phyloP scores from a whole-genome alignment of 2,113 vertebrate species.

The Periophthalmus modestus region DNA sequence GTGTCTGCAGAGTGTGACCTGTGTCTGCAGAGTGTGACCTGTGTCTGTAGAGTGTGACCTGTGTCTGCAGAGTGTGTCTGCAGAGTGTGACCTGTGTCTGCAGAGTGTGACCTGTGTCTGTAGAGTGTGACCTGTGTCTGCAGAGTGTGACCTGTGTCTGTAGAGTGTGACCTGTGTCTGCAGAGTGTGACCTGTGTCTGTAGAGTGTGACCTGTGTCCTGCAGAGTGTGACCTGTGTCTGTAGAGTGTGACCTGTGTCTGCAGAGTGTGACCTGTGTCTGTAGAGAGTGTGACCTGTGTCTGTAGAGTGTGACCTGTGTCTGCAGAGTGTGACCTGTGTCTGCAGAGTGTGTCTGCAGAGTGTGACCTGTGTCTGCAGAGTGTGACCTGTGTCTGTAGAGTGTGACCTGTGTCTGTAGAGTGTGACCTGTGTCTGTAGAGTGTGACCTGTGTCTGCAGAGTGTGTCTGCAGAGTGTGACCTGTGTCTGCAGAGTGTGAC shows the following conservation, averaged over 20 bases:
- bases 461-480: no score
- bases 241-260: constrained; percentile 79
- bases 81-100: constrained; percentile 77
- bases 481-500: constrained; percentile 79
- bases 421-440: constrained; percentile 79
- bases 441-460: constrained; percentile 79
- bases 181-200: constrained; percentile 79
- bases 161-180: constrained; percentile 79
- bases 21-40: constrained; percentile 79
- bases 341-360: no score
- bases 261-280: constrained; percentile 79
- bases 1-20: no score
- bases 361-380: constrained; percentile 78
- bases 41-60: constrained; percentile 79
- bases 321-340: constrained; percentile 79
- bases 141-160: constrained; percentile 79
- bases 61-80: constrained; percentile 83
- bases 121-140: constrained; percentile 79
- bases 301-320: constrained; percentile 67
- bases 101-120: constrained; percentile 79
- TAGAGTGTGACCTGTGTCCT: constrained; percentile 78
- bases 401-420: constrained; percentile 79
- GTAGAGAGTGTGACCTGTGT: no score
- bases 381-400: constrained; percentile 79
- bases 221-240: constrained; percentile 79